These are phyloP conservation scores for Drosophila fuyamai DNA, from an alignment of 1,140 invertebrate genomes.

Conservation along the genomic window DNA sequence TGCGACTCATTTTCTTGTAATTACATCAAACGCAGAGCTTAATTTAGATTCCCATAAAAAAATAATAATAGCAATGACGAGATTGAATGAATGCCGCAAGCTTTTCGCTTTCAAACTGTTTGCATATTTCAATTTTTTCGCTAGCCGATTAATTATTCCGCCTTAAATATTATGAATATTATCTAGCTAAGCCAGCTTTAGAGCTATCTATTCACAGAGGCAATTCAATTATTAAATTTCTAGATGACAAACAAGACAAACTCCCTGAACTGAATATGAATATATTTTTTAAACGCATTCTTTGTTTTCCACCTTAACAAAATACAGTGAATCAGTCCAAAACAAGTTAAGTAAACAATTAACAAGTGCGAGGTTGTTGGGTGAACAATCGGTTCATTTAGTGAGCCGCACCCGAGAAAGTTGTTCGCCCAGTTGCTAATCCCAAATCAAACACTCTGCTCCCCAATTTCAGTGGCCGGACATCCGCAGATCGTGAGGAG, in stretches of 20 bases:
- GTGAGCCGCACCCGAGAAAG: slow-evolving; percentile 35
- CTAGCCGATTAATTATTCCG: not conserved
- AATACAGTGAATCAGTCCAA: not conserved
- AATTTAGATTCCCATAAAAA: slow-evolving; percentile 20
- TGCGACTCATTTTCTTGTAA: slow-evolving; percentile 41
- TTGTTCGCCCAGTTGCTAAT: slow-evolving; percentile 29
- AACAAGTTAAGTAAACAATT: slow-evolving; percentile 21
- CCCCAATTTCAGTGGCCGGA: slow-evolving; percentile 57
- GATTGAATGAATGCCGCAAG: slow-evolving; percentile 16
- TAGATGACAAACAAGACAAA: not conserved
- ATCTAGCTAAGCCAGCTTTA: not conserved
- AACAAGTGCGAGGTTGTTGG: slow-evolving; percentile 13
- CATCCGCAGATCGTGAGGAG: slow-evolving; percentile 71
- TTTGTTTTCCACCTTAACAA: slow-evolving; percentile 24
- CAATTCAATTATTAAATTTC: slow-evolving; percentile 1
- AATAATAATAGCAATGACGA: slow-evolving; percentile 59
- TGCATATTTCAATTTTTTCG: slow-evolving; percentile 9
- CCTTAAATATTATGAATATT: slow-evolving; percentile 24
- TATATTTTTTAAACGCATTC: not conserved
- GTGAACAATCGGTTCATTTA: slow-evolving; percentile 42
- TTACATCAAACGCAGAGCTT: slow-evolving; percentile 52
- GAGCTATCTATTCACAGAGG: not conserved
- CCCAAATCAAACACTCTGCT: slow-evolving; percentile 2
- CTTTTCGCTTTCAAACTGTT: slow-evolving; percentile 10
- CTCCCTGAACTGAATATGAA: not conserved